Base-by-base conservation (phyloP, 53 echinoderm and acorn worm species). In the Apostichopus leukothele region DNA sequence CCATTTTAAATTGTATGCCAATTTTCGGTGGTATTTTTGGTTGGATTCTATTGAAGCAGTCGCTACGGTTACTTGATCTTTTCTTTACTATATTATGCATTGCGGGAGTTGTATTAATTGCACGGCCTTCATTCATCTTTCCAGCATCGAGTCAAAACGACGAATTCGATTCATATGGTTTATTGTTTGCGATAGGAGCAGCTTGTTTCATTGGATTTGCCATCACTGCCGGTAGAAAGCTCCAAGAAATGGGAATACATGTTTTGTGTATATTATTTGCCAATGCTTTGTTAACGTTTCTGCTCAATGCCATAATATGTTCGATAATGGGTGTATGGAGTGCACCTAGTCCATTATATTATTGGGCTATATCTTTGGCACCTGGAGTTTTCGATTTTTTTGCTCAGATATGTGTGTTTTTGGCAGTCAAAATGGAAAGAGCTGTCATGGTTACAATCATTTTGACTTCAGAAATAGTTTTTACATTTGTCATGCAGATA, bases 401-500 rank as follows among this genome's bases (percentile, higher is more conserved):
- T 60, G 85, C 85, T 5, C 85, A 85, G 67, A 63, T 67, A 5
- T 50, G 67, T 7, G 51, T 85, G n/a, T 85, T 85, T 18, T 9
- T 63, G 68, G 85, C 85, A 5, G 22, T 85, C 13, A 63, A 67
- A 27, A 85, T 68, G 26, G 85, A 85, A 85, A 67, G 85, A 20
- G 67, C 85, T 12, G 85, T 85, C 50, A 61, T 85, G 16, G 85
- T 85, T 19, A 67, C 85, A 14, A 67, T 85, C 9, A 61, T 85
- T 68, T 39, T 85, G 18, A 85, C 85, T 10, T 39, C 67, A 23
- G 85, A 85, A 60, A 85, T 85, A 21, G 39, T 85, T 16, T 63
- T 85, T 23, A 85, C 85, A 50, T 85, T 85, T n/a, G 71, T 68
- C 10, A 12, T 85, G 85, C 85, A 85, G 50, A 85, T 85, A 22